Conservation (phyloP, 1,140 invertebrate genomes). For the Choristoneura fumiferana region DNA sequence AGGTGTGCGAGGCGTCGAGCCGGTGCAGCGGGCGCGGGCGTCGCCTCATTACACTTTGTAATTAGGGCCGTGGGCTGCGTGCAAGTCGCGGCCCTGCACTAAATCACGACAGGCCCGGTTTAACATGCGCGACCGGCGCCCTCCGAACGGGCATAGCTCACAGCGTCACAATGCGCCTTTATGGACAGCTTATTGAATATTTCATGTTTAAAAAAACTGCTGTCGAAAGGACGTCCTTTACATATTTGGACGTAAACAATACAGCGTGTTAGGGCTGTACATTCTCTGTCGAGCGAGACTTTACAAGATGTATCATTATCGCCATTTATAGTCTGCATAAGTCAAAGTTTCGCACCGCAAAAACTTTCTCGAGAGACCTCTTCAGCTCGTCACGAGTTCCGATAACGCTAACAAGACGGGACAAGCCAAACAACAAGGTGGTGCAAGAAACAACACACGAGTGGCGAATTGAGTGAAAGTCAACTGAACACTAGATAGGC, state of each 20-base stretch:
- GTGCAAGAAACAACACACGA: slow-evolving; percentile 41
- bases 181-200: slow-evolving; percentile 69
- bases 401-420: slow-evolving; percentile 43
- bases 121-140: slow-evolving; percentile 52
- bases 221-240: slow-evolving; percentile 43
- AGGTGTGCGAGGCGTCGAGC: slow-evolving; percentile 21
- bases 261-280: slow-evolving; percentile 32
- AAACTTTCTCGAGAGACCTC: slow-evolving; percentile 32
- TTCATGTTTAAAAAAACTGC: slow-evolving; percentile 48
- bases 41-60: slow-evolving; percentile 71
- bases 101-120: slow-evolving; percentile 59
- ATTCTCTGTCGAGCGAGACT: slow-evolving; percentile 15
- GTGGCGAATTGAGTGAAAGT: slow-evolving; percentile 53
- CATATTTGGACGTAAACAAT: slow-evolving; percentile 50
- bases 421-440: slow-evolving; percentile 37
- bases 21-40: slow-evolving; percentile 28
- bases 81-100: slow-evolving; percentile 52
- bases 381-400: slow-evolving; percentile 31
- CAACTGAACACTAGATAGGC: slow-evolving; percentile 56
- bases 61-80: slow-evolving; percentile 61
- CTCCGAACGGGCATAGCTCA: slow-evolving; percentile 43
- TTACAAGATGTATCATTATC: not conserved
- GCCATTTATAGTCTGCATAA: slow-evolving; percentile 15
- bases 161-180: slow-evolving; percentile 53
- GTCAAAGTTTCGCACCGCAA: slow-evolving; percentile 9